phyloP scores from a whole-genome alignment of 2,113 vertebrate genomes.

The Grus americana region DNA sequence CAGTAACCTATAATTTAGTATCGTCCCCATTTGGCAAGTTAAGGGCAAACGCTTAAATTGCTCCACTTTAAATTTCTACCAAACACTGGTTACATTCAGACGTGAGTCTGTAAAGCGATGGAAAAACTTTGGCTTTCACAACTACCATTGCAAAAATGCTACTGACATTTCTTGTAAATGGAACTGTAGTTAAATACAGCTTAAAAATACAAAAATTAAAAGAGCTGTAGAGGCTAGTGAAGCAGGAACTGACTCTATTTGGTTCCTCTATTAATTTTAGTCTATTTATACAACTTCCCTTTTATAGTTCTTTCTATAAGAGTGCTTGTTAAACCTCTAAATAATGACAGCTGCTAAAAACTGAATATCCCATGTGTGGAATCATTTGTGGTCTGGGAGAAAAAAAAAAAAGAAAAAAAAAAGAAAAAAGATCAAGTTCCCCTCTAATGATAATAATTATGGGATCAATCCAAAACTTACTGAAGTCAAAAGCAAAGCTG shows the following conservation, averaged over 20 bases:
- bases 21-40: constrained; percentile 8
- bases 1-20: neutral
- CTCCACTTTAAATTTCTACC: neutral
- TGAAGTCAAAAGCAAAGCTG: constrained; percentile 4
- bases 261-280: constrained; percentile 49
- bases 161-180: constrained; percentile 14
- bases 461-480: neutral
- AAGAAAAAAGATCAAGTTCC: neutral
- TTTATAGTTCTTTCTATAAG: constrained; percentile 39
- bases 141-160: neutral
- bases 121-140: constrained; percentile 18
- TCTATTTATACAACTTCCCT: constrained; percentile 56
- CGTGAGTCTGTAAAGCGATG: neutral
- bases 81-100: neutral
- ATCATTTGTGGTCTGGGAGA: neutral
- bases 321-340: constrained; percentile 52
- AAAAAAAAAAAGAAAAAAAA: neutral
- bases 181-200: constrained; percentile 21
- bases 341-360: constrained; percentile 52
- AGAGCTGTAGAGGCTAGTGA: constrained; percentile 20
- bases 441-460: constrained; percentile 40
- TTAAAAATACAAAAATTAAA: constrained; percentile 34
- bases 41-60: neutral
- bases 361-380: constrained; percentile 8
- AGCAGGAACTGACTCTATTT: constrained; percentile 34